Evolutionary conservation across 2,113 vertebrate species (phyloP).

Genomic region (Campylomormyrus numenius): DNA sequence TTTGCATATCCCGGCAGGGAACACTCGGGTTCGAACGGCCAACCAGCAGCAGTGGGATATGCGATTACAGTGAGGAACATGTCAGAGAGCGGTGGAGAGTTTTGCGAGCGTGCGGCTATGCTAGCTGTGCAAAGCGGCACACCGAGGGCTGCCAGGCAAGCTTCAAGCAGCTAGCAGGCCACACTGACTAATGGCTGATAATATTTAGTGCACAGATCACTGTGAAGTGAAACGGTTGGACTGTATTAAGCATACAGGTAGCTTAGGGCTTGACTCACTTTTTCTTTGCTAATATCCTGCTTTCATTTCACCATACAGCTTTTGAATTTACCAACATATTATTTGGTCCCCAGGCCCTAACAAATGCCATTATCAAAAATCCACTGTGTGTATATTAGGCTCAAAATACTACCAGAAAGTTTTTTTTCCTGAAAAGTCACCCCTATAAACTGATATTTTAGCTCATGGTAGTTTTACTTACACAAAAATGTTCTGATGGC

Average conservation of each 20-base stretch:
- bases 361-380: background rate
- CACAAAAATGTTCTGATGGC: background rate
- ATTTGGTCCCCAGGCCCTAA: background rate
- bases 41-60: background rate
- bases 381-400: background rate
- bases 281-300: background rate
- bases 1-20: background rate
- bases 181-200: background rate
- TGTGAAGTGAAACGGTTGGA: background rate
- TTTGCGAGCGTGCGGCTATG: background rate
- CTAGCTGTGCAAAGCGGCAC: background rate
- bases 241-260: background rate
- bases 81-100: background rate
- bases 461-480: background rate
- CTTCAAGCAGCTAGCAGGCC: background rate
- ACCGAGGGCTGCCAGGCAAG: background rate
- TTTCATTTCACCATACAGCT: background rate
- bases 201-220: background rate
- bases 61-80: background rate
- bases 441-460: background rate
- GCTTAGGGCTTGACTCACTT: background rate
- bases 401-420: background rate
- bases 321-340: background rate
- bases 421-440: background rate
- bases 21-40: background rate